Evolutionary conservation across 2,797 vertebrate genomes (phyloP).

Genomic region (Ptychadena robeensis): DNA sequence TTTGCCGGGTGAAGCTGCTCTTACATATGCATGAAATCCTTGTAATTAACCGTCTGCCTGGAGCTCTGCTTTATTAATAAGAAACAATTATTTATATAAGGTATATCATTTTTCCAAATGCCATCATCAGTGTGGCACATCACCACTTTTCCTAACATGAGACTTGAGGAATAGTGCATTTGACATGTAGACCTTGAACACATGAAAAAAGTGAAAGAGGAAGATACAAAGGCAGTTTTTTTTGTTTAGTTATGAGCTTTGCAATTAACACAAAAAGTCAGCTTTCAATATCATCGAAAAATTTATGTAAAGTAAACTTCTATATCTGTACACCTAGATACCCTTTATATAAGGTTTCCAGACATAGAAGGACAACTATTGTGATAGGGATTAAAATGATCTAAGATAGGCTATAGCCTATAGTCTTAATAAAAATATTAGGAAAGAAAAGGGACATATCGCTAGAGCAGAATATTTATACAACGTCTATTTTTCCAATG

Average conservation of each 20-base stretch:
- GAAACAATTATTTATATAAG: too few relatives aligned
- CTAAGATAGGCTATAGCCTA: not conserved
- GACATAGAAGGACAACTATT: too few relatives aligned
- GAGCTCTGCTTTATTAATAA: not conserved
- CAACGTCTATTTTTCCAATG: not conserved
- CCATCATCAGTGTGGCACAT: not conserved
- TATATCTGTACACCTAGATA: not conserved
- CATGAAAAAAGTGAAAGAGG: too few relatives aligned
- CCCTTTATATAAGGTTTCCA: too few relatives aligned
- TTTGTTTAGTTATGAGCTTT: too few relatives aligned
- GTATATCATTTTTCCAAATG: not conserved
- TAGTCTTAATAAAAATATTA: not conserved
- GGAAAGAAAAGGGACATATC: not conserved
- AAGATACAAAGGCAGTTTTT: too few relatives aligned
- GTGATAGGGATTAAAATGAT: not conserved
- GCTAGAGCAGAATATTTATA: not conserved
- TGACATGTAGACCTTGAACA: too few relatives aligned
- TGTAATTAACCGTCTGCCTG: not conserved
- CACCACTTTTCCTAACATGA: not conserved
- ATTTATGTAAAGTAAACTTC: too few relatives aligned
- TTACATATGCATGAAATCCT: not conserved
- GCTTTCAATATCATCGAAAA: not conserved
- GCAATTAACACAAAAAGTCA: too few relatives aligned
- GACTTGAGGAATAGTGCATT: too few relatives aligned
- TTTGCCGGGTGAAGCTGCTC: too few relatives aligned